These are phyloP conservation scores for Brachionus rubens DNA, from an alignment of 1,140 invertebrate species.

Conservation along the genomic window DNA sequence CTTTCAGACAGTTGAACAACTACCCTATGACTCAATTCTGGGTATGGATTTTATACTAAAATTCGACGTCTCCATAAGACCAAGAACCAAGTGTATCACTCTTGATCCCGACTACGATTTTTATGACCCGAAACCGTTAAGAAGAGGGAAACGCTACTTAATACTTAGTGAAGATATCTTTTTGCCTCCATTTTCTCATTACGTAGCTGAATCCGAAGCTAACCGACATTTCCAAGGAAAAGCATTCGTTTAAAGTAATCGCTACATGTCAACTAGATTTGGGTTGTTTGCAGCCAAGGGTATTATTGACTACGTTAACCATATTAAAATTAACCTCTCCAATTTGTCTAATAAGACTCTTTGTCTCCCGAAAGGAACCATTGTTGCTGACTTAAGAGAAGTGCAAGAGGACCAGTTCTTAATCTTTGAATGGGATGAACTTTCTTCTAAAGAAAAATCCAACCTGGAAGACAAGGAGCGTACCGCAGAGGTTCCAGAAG, in stretches of 20 bases:
- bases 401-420: neutral
- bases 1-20: neutral
- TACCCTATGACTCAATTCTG: neutral
- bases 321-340: neutral
- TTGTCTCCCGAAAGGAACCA: neutral
- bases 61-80: constrained; percentile 11
- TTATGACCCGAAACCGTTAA: neutral
- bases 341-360: neutral
- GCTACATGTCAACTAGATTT: neutral
- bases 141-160: neutral
- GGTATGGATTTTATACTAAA: constrained; percentile 22
- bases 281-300: neutral
- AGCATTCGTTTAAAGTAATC: neutral
- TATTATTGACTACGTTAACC: neutral
- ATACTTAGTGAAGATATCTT: neutral
- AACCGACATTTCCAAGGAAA: neutral
- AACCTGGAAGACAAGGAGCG: too few relatives aligned
- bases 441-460: neutral
- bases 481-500: too few relatives aligned
- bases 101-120: constrained; percentile 6
- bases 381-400: neutral
- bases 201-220: neutral
- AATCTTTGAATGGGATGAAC: neutral
- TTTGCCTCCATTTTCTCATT: neutral
- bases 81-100: neutral